Base-by-base conservation (phyloP, 2,113 vertebrate species). In the Sinocyclocheilus anophthalmus region DNA sequence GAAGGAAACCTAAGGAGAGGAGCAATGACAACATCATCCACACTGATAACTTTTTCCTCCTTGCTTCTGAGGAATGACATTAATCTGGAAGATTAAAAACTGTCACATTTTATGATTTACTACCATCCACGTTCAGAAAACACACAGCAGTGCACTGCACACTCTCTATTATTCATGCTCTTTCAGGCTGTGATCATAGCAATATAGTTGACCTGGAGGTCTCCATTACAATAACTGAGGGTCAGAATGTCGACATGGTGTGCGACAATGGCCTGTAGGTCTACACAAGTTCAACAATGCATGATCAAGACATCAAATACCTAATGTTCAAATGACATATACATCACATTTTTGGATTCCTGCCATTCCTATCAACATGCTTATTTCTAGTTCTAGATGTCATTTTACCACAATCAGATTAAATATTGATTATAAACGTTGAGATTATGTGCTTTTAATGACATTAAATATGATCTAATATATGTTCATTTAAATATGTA, bases 61-160 rank as follows among this genome's bases (percentile, higher is more conserved):
- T 26, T 55, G 81, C 81, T 37, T 83, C 26, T 69, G 26, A 69
- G 20, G 45, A 83, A 53, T 83, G 81, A 70, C 81, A 83, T 83
- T 70, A 83, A 83, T 83, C 81, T 83, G 81, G 65, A 83, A 83
- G 81, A 83, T 83, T 83, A 83, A 83, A 83, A 83, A 83, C 81
- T 33, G 81, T 83, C 81, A 67, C 7, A 11, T 53, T 18, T 55
- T 48, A 83, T 83, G 65, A 70, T 70, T 69, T 70, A 83, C 45
- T 69, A 53, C 63, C 63, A 70, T 70, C 39, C 39, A 18, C n/a
- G 59, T 81, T 81, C 24, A 65, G 59, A 70, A 83, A 83, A 83
- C 81, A 53, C 45, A 82, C 63, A 82, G 81, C 81, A 82, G 24
- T 70, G 81, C 45, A n/a, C 45, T 70, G 80, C 45, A n/a, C 45